phyloP scores from a whole-genome alignment of 2,888 invertebrate genomes.

The Meiosimyza platycephala region DNA sequence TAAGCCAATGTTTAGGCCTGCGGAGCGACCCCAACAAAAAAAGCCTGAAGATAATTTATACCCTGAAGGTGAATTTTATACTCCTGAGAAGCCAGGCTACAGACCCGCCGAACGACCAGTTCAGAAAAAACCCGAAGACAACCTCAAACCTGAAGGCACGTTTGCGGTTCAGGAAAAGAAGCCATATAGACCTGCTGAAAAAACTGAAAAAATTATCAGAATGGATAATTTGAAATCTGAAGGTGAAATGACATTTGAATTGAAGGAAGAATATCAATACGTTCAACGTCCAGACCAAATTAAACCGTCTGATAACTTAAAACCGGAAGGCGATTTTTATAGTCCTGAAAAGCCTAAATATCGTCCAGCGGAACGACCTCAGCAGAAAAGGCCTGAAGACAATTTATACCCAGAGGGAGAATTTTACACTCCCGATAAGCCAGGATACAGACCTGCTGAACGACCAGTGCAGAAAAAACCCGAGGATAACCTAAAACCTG shows the following conservation, averaged over 20 bases:
- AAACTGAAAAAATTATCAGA: constrained; percentile 66
- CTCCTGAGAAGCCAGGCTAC: constrained; percentile 64
- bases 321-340: constrained; percentile 70
- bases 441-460: constrained; percentile 68
- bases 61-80: constrained; percentile 71
- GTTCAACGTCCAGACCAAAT: constrained; percentile 65
- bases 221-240: constrained; percentile 72
- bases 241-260: constrained; percentile 46
- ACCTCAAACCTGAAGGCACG: constrained; percentile 72
- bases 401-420: constrained; percentile 71
- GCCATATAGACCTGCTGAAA: constrained; percentile 62
- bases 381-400: constrained; percentile 68
- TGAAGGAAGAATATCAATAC: constrained; percentile 60
- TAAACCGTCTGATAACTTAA: constrained; percentile 63
- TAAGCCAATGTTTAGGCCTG: constrained; percentile 64
- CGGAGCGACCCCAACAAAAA: constrained; percentile 68
- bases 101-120: constrained; percentile 69
- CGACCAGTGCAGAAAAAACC: constrained; percentile 67
- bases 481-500: constrained; percentile 70
- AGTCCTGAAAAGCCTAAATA: constrained; percentile 65
- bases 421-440: constrained; percentile 68
- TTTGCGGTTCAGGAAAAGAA: constrained; percentile 68
- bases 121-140: constrained; percentile 69
- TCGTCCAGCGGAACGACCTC: constrained; percentile 60
- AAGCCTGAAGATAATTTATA: constrained; percentile 67